Percentiles rank a stretch among this genome's conserved stretches.
Evolutionary conservation across 2,888 invertebrate species (phyloP).

Genomic region (Conops quadrifasciatus): DNA sequence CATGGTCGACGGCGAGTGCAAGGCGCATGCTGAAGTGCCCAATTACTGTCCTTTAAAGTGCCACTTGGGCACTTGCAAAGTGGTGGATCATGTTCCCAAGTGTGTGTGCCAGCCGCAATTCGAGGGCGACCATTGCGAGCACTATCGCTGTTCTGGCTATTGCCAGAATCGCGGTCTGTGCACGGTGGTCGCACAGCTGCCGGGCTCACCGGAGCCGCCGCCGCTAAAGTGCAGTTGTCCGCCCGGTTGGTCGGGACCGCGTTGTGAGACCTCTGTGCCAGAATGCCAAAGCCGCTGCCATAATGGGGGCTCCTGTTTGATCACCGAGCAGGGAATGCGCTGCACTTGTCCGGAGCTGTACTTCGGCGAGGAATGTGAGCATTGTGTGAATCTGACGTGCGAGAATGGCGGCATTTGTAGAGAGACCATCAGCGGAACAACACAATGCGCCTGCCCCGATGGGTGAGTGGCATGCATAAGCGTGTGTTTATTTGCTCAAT

Average conservation of each 20-base stretch:
- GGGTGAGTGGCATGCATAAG: conserved; percentile 61
- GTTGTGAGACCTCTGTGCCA: conserved; percentile 71
- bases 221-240: conserved; percentile 70
- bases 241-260: conserved; percentile 72
- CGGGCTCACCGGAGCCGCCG: conserved; percentile 57
- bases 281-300: conserved; percentile 69
- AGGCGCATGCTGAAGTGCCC: conserved; percentile 57
- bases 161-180: conserved; percentile 74
- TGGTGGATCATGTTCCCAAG: conserved; percentile 67
- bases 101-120: conserved; percentile 75
- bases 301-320: conserved; percentile 71
- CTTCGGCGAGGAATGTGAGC: conserved; percentile 69
- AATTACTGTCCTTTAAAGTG: conserved; percentile 69
- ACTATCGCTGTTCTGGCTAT: conserved; percentile 74
- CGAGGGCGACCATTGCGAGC: conserved; percentile 74
- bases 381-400: conserved; percentile 70
- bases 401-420: conserved; percentile 72
- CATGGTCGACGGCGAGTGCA: conserved; percentile 59
- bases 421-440: conserved; percentile 61
- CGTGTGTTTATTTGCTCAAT: conserved; percentile 44
- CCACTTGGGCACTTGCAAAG: conserved; percentile 71
- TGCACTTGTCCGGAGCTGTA: conserved; percentile 70
- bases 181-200: conserved; percentile 62
- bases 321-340: conserved; percentile 59
- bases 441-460: conserved; percentile 69